phyloP scores from a whole-genome alignment of 92 coral and sea anemone genomes.

The Zoanthus sociatus region DNA sequence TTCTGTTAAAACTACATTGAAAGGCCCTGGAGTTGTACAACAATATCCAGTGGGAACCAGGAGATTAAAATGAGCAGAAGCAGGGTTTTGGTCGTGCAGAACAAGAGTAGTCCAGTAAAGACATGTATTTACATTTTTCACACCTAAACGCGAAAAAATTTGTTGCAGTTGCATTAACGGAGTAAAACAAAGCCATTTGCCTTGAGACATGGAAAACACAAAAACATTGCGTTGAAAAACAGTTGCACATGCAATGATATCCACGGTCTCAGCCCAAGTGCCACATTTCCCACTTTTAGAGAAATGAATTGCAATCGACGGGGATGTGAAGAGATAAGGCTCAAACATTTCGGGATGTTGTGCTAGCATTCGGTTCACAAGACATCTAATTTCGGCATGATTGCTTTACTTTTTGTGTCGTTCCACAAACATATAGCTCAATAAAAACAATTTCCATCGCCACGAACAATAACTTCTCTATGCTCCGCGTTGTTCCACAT shows the following conservation, averaged over 20 bases:
- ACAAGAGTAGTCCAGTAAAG: neutral
- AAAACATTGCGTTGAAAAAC: neutral
- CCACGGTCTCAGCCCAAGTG: constrained; percentile 69
- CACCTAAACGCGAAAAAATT: neutral
- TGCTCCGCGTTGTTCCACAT: no score
- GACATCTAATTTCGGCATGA: no score
- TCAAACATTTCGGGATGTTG: no score
- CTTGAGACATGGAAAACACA: constrained; percentile 57
- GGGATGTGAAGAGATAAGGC: no score
- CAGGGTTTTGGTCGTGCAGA: constrained; percentile 27
- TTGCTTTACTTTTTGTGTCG: no score
- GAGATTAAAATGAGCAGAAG: constrained; percentile 34
- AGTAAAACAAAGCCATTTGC: constrained; percentile 57
- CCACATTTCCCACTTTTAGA: constrained; percentile 29
- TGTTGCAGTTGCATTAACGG: constrained; percentile 19
- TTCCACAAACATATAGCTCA: no score
- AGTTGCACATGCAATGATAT: constrained; percentile 66
- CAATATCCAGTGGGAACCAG: constrained; percentile 21
- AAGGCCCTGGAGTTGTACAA: constrained; percentile 20
- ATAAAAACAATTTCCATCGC: no score
- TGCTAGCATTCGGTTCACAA: no score
- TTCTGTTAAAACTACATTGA: neutral
- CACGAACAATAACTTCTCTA: no score
- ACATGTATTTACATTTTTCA: neutral
- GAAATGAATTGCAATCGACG: constrained; percentile 27